Percentiles rank a stretch among this genome's conserved stretches.
These are phyloP conservation scores for Anser brachyrhynchus DNA, from an alignment of 2,113 vertebrate genomes.

Conservation along the genomic window DNA sequence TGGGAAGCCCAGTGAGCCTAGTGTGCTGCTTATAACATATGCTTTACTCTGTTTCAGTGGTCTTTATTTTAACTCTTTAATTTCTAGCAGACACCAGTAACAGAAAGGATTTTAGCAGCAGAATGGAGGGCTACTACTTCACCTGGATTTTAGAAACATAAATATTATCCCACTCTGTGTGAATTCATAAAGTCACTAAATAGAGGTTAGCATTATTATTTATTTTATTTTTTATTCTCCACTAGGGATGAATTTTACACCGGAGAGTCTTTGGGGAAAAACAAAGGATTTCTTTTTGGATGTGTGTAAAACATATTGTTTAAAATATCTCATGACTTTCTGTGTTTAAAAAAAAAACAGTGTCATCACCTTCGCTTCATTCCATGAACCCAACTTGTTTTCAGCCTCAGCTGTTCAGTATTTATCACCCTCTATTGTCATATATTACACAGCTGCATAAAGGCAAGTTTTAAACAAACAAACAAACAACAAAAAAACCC, in stretches of 20 bases:
- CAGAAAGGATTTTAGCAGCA: not conserved
- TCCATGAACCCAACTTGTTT: slow-evolving; percentile 39
- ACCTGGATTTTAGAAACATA: not conserved
- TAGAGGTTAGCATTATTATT: not conserved
- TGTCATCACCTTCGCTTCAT: slow-evolving; percentile 58
- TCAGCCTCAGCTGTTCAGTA: slow-evolving; percentile 51
- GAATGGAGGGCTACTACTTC: not conserved
- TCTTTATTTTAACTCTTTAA: slow-evolving; percentile 41
- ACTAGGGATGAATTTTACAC: slow-evolving; percentile 8
- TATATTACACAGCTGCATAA: slow-evolving; percentile 54
- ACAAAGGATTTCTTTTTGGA: not conserved
- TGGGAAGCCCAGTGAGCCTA: slow-evolving; percentile 49
- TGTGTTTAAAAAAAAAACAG: not conserved
- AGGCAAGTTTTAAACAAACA: not conserved
- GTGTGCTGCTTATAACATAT: not conserved
- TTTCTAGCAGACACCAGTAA: not conserved
- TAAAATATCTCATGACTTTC: slow-evolving; percentile 36
- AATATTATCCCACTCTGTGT: not conserved
- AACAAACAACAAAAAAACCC: not conserved
- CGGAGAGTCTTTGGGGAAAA: not conserved
- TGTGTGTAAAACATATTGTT: not conserved
- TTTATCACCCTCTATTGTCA: slow-evolving; percentile 51
- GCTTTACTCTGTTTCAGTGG: slow-evolving; percentile 27
- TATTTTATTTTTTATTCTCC: not conserved
- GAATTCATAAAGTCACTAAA: slow-evolving; percentile 2